A percentile compares a stretch with the other conserved stretches of the same genome.
Conservation (phyloP, 2,113 vertebrate genomes). For the Oceanodroma tethys region DNA sequence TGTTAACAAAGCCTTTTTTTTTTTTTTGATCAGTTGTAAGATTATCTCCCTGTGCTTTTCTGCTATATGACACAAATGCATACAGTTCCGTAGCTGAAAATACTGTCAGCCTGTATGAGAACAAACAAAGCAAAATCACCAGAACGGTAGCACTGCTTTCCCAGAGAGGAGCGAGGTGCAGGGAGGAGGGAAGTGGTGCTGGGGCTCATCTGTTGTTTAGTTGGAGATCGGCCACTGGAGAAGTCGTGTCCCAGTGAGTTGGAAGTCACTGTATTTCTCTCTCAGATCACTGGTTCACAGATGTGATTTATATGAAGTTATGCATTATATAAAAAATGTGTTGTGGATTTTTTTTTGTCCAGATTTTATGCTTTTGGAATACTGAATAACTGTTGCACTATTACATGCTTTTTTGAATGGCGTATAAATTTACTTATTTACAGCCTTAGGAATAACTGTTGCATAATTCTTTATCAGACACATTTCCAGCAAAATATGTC, state of each 20-base stretch:
- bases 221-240: neutral
- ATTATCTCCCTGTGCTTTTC: neutral
- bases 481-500: neutral
- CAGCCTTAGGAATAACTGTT: neutral
- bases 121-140: neutral
- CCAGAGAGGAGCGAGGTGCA: neutral
- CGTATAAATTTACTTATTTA: neutral
- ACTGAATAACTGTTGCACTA: neutral
- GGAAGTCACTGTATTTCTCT: neutral
- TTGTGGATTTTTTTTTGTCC: neutral
- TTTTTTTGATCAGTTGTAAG: neutral
- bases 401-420: neutral
- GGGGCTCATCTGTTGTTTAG: accelerated
- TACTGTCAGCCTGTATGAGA: neutral
- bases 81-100: neutral
- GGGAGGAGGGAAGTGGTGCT: neutral
- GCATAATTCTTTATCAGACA: neutral
- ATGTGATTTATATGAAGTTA: neutral
- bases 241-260: neutral
- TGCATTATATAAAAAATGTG: neutral
- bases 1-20: neutral
- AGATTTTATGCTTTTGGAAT: neutral
- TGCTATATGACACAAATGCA: accelerated
- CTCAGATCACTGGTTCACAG: neutral
- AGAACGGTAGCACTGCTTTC: neutral